phyloP scores from a whole-genome alignment of 2,113 vertebrate genomes.

The Tachysurus fulvidraco region DNA sequence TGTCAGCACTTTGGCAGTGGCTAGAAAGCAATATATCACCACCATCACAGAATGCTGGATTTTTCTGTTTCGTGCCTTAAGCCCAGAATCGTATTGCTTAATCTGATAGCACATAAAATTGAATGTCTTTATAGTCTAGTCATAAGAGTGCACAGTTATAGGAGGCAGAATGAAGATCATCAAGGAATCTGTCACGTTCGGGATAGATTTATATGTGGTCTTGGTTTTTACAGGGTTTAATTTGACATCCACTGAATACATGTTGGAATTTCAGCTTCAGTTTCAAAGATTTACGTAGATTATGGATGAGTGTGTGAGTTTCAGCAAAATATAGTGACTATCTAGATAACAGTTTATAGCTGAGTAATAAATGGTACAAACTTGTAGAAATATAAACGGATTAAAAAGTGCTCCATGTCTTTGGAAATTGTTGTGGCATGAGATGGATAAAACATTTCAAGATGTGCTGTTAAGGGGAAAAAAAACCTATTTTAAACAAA shows the following conservation, averaged over 20 bases:
- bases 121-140: background rate
- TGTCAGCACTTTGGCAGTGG: slow-evolving; percentile 27
- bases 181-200: background rate
- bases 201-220: background rate
- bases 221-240: background rate
- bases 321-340: too few relatives aligned
- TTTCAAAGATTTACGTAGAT: background rate
- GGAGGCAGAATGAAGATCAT: background rate
- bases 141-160: background rate
- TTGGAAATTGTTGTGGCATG: background rate
- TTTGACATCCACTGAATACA: background rate
- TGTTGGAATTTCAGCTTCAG: background rate
- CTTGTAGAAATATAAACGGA: background rate
- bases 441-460: background rate
- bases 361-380: too few relatives aligned
- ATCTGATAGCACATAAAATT: background rate
- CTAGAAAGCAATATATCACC: slow-evolving; percentile 31
- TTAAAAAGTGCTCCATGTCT: background rate
- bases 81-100: background rate
- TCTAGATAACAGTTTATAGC: too few relatives aligned
- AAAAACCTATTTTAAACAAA: background rate
- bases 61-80: background rate
- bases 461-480: background rate
- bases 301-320: background rate
- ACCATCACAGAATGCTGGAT: background rate